Base-by-base conservation (phyloP, 2,113 vertebrate genomes). In the Origma solitaria region DNA sequence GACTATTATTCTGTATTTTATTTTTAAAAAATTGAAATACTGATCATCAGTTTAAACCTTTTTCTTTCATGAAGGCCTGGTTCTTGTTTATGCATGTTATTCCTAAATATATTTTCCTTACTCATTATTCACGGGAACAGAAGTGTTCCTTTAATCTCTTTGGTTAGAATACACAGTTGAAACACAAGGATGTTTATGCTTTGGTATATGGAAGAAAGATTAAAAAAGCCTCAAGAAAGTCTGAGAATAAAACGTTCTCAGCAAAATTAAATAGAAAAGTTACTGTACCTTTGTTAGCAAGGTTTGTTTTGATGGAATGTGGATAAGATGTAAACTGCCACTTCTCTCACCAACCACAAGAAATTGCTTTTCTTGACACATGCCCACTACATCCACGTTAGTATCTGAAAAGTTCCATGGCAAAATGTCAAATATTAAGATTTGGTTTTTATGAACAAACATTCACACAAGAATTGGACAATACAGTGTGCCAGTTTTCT, bases 271-370 rank as follows among this genome's bases (percentile, higher is more conserved):
- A 57, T 6, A 70, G 77, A 40, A 45, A 73, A 84, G 23, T 9
- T 56, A 71, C 66, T 93, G 69, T 98, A 99, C 99, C 88, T 97
- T 98, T 7, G 99, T 99, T 68, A 99, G 92, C 77, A 99, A 96
- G 10, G 98, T 99, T 94, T 97, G 98, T 81, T 99, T 99, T 17
- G 98, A 98, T 22, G 98, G 98, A 18, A 99, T 98, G 61, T 99
- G 99, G 86, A 99, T 98, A 45, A 99, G 98, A 92, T 99, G 98
- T 37, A 99, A 92, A 70, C 98, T 99, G 91, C 99, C 99, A 80
- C 98, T 99, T 98, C 98, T 98, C 97, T 99, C 99, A 33, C 99
- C 99, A 7, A 99, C 98, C 53, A 99, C 95, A 94, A 99, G 96
- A 97, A 99, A 99, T 14, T 97, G 97, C 45, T 98, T 98, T 42